Evolutionary conservation across 1,140 invertebrate species (phyloP).

Genomic region (Saccostrea glomerata): DNA sequence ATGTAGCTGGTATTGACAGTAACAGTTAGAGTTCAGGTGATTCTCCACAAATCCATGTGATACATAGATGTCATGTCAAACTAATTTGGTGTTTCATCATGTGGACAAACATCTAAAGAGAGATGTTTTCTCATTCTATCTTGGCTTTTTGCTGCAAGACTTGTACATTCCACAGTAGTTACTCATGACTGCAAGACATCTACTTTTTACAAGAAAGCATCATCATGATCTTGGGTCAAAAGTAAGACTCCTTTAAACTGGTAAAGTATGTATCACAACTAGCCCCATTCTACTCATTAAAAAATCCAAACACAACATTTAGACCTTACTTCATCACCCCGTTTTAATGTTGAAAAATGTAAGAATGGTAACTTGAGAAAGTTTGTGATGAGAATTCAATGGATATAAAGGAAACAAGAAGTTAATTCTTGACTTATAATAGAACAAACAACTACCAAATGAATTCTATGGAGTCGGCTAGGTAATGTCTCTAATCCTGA

Average conservation of each 20-base stretch:
- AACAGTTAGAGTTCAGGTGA: not conserved
- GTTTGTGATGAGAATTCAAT: not conserved
- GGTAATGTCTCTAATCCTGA: not conserved
- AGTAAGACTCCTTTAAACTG: not conserved
- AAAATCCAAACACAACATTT: not conserved
- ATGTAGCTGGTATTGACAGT: not conserved
- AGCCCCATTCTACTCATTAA: not conserved
- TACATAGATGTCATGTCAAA: conserved; percentile 1
- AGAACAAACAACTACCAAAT: not conserved
- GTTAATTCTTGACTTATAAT: not conserved
- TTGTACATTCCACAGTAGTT: conserved; percentile 1
- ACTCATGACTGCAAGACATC: not conserved
- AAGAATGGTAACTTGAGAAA: not conserved
- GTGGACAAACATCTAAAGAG: not conserved
- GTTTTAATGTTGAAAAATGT: not conserved
- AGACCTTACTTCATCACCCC: not conserved
- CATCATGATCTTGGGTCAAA: not conserved
- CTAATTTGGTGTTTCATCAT: not conserved
- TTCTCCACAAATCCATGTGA: not conserved
- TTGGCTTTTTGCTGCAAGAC: not conserved
- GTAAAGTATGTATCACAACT: not conserved
- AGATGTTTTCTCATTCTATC: not conserved
- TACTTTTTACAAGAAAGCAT: not conserved
- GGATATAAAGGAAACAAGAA: not conserved
- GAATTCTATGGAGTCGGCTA: not conserved